Evolutionary conservation across 2,113 vertebrate species (phyloP).

Genomic region (Megaleporinus macrocephalus): DNA sequence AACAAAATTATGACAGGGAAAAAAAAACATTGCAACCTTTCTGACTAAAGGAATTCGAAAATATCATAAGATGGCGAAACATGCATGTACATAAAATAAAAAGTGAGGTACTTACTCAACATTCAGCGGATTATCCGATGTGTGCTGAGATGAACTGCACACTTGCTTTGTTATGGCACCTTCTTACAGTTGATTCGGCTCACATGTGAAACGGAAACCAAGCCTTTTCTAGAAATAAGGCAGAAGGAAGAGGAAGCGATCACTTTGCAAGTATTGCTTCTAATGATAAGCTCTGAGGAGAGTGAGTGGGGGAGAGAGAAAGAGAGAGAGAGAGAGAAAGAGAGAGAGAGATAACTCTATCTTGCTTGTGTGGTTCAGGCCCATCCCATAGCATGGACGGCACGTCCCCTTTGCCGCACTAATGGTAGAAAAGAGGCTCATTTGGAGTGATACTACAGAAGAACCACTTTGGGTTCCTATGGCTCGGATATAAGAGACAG

Average conservation of each 20-base stretch:
- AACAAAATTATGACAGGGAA: too few relatives aligned
- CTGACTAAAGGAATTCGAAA: background rate
- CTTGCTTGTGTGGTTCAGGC: background rate
- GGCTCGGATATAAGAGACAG: too few relatives aligned
- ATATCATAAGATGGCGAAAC: background rate
- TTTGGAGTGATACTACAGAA: background rate
- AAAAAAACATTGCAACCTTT: background rate
- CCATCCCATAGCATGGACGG: background rate
- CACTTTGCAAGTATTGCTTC: background rate
- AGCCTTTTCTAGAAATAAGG: background rate
- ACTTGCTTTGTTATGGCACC: background rate
- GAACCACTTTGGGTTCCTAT: too few relatives aligned
- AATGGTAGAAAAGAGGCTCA: background rate
- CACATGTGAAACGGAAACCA: background rate
- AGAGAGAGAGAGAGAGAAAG: slow-evolving; percentile 6
- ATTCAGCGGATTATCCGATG: slow-evolving; percentile 1
- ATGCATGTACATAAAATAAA: background rate
- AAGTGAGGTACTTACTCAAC: slow-evolving; percentile 9
- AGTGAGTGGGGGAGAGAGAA: background rate
- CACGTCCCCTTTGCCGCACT: background rate
- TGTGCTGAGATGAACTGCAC: background rate
- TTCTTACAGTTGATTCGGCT: background rate
- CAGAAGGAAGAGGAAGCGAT: slow-evolving; percentile 35
- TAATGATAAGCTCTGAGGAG: background rate
- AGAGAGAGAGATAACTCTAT: background rate